These are phyloP conservation scores for Agrilus planipennis DNA, from an alignment of 1,140 invertebrate species.

Conservation along the genomic window DNA sequence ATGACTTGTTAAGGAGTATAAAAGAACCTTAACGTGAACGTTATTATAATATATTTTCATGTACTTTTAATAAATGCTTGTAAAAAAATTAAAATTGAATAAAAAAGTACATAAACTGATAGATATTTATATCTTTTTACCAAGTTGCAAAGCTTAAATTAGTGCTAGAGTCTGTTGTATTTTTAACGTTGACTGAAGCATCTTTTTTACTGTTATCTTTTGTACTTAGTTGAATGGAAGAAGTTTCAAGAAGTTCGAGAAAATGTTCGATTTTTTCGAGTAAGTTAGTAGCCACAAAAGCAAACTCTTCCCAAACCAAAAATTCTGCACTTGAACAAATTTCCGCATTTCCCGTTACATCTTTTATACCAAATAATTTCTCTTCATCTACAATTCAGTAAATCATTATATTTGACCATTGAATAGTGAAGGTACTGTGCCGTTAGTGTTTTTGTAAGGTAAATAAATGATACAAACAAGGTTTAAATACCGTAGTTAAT, in stretches of 20 bases:
- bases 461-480: too few species aligned
- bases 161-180: slow-evolving; percentile 27
- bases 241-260: slow-evolving; percentile 29
- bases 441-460: too few species aligned
- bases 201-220: slow-evolving; percentile 17
- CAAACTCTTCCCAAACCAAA: slow-evolving; percentile 50
- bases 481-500: too few species aligned
- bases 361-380: slow-evolving; percentile 32
- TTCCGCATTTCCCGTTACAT: slow-evolving; percentile 21
- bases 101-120: slow-evolving; percentile 6
- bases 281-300: slow-evolving; percentile 47
- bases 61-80: slow-evolving; percentile 6
- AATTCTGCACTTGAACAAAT: slow-evolving; percentile 31
- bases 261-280: slow-evolving; percentile 40
- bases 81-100: slow-evolving; percentile 7
- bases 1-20: slow-evolving; percentile 4
- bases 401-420: too few species aligned
- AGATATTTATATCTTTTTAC: slow-evolving; percentile 15
- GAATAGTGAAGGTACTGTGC: too few species aligned
- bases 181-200: slow-evolving; percentile 3
- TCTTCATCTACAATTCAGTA: slow-evolving; percentile 35
- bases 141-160: slow-evolving; percentile 32
- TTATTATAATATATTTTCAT: slow-evolving; percentile 1
- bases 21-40: slow-evolving; percentile 1
- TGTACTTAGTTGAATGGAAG: too few species aligned